Base-by-base conservation (phyloP, 2,113 vertebrate species). In the Phalacrocorax carbo region DNA sequence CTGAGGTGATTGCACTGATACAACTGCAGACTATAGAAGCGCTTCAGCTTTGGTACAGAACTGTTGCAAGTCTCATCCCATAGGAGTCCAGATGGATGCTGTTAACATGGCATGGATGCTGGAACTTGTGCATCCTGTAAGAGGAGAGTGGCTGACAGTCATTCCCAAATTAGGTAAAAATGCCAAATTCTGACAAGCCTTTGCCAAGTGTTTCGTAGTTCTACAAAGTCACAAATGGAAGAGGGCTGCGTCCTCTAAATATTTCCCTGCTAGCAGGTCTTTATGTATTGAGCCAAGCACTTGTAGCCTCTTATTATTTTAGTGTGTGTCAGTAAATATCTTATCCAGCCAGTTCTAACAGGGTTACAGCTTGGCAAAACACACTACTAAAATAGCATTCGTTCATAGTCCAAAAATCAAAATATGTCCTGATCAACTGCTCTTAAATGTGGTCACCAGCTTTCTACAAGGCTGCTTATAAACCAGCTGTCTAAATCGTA, bases 221-320 rank as follows among this genome's bases (percentile, higher is more conserved):
- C 58, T 86, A 12, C 13, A 25, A 36, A 90, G 82, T 87, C 64
- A 93, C 46, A 84, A 82, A 29, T 82, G 78, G 52, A 38, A 77
- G 88, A 92, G 38, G 32, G 62, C 83, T 85, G 18, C 40, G 73
- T 81, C 78, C 55, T 81, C 30, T 69, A 95, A 92, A 80, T 94
- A 49, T 34, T 88, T 84, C 49, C 46, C 46, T 69, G 40, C 79
- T 82, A 82, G 66, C 48, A 82, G 90, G 70, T 94, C 70, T 90
- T 82, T 20, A 38, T 72, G 66, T 86, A 29, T 80, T 4, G 1
- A 80, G 55, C 82, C 95, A 96, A 88, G 83, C 75, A 88, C 90
- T 96, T 94, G 66, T 68, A 93, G 38, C 86, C 79, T 88, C 49
- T 94, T 93, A 68, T 92, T 96, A 93, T 80, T 94, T 82, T 77